Percentiles rank a stretch among this genome's conserved stretches.
Evolutionary conservation across 2,797 vertebrate genomes (phyloP).

Genomic region (Denticeps clupeoides): DNA sequence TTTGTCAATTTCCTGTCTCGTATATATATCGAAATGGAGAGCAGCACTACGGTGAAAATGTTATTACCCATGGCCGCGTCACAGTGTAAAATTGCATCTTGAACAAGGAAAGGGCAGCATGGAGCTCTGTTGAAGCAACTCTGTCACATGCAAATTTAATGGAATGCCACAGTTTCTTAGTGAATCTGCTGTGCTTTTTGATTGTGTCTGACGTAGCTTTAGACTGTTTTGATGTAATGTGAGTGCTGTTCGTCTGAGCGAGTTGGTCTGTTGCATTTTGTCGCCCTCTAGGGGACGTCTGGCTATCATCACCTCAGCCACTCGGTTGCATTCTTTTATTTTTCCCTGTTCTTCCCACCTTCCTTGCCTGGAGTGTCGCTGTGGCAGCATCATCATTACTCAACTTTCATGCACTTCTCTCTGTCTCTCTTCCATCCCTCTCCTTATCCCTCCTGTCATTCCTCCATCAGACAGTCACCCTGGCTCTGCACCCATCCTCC

Average conservation of each 20-base stretch:
- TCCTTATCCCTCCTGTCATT: conserved; percentile 23
- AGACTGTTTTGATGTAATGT: too few relatives aligned
- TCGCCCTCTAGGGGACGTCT: conserved; percentile 16
- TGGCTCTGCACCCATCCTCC: conserved; percentile 69
- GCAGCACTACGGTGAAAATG: too few relatives aligned
- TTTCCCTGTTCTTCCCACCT: conserved; percentile 14
- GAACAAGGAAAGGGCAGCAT: too few relatives aligned
- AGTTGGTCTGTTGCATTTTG: neutral
- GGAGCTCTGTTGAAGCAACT: too few relatives aligned
- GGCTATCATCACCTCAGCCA: neutral
- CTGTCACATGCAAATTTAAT: too few relatives aligned
- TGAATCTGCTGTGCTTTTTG: too few relatives aligned
- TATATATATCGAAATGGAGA: too few relatives aligned
- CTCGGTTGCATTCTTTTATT: neutral
- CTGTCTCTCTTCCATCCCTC: conserved; percentile 22
- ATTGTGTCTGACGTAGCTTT: too few relatives aligned
- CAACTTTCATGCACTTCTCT: conserved; percentile 35
- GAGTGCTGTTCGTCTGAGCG: neutral
- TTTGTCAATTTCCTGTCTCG: too few relatives aligned
- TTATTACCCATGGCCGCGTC: too few relatives aligned
- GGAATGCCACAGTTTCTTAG: too few relatives aligned
- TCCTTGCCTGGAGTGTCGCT: conserved; percentile 6
- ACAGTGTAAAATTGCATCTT: too few relatives aligned
- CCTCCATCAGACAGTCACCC: conserved; percentile 64
- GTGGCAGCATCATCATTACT: conserved; percentile 20